A percentile compares a stretch with the other conserved stretches of the same genome.
phyloP scores from a whole-genome alignment of 2,888 invertebrate species.

The Amphipoea lucens region DNA sequence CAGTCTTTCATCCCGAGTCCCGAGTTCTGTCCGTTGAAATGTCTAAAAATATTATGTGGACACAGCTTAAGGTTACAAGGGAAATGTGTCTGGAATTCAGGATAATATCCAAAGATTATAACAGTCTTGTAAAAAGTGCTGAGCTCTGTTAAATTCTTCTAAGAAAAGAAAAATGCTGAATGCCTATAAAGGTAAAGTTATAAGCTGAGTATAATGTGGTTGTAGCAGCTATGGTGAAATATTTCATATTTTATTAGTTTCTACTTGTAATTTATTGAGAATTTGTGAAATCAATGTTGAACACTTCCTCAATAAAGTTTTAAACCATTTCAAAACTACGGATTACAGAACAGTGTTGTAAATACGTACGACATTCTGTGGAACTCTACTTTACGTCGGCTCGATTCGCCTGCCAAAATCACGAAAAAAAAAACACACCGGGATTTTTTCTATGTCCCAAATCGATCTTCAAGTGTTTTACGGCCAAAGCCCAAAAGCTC shows the following conservation, averaged over 20 bases:
- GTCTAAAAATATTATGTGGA: background rate
- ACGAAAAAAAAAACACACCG: background rate
- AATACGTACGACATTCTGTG: background rate
- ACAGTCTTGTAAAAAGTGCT: background rate
- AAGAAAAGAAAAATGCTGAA: background rate
- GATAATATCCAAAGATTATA: background rate
- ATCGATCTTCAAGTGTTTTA: background rate
- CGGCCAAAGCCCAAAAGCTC: background rate
- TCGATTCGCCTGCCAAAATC: background rate
- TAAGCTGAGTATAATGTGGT: background rate
- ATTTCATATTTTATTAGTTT: conserved; percentile 13
- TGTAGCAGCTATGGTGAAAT: background rate
- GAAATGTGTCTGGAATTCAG: background rate
- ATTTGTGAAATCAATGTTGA: conserved; percentile 17
- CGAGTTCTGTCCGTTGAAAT: background rate
- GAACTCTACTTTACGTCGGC: background rate
- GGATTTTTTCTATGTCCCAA: background rate
- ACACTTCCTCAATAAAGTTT: conserved; percentile 25
- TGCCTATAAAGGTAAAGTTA: background rate
- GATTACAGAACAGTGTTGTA: conserved; percentile 2
- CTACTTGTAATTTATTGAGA: conserved; percentile 14
- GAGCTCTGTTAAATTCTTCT: background rate
- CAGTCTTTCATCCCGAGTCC: background rate
- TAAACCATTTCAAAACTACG: conserved; percentile 6
- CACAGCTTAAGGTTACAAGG: background rate